These are phyloP conservation scores for Lutjanus erythropterus DNA, from an alignment of 2,113 vertebrate species.

Conservation along the genomic window DNA sequence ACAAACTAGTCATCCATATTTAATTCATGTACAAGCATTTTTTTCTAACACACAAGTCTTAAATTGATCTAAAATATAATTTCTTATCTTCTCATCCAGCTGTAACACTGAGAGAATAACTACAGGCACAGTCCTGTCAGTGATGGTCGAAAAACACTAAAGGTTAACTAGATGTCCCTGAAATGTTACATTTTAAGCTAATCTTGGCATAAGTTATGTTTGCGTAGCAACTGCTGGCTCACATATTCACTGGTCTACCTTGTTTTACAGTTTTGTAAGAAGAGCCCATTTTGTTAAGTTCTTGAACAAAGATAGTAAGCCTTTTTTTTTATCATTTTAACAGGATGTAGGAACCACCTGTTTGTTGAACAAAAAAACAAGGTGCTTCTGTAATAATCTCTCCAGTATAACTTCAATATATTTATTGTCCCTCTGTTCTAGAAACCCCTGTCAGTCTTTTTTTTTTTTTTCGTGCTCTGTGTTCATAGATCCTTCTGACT, in stretches of 20 bases:
- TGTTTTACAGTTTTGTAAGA: conserved; percentile 50
- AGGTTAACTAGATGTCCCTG: conserved; percentile 11
- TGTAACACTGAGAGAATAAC: neutral
- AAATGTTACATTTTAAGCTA: conserved; percentile 1
- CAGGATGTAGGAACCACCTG: conserved; percentile 17
- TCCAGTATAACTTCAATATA: conserved; percentile 1
- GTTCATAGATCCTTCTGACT: conserved; percentile 9
- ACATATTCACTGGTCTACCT: conserved; percentile 20
- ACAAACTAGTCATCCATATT: neutral
- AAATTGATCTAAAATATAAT: conserved; percentile 4
- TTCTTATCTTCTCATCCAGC: neutral
- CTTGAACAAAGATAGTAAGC: conserved; percentile 2
- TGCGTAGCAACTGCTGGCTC: conserved; percentile 9
- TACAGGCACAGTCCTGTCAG: neutral
- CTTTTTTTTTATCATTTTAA: conserved; percentile 17
- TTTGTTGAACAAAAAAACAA: conserved; percentile 6
- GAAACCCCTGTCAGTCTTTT: conserved; percentile 23
- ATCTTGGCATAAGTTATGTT: conserved; percentile 17
- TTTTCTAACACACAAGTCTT: conserved; percentile 19
- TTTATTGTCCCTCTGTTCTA: conserved; percentile 16
- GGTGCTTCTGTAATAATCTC: conserved; percentile 42
- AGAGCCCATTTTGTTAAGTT: conserved; percentile 9
- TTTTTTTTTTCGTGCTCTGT: conserved; percentile 7
- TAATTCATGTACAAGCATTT: neutral
- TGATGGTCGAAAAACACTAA: conserved; percentile 45